Evolutionary conservation across 2,888 invertebrate species (phyloP).

Genomic region (Acrobasis consociella): DNA sequence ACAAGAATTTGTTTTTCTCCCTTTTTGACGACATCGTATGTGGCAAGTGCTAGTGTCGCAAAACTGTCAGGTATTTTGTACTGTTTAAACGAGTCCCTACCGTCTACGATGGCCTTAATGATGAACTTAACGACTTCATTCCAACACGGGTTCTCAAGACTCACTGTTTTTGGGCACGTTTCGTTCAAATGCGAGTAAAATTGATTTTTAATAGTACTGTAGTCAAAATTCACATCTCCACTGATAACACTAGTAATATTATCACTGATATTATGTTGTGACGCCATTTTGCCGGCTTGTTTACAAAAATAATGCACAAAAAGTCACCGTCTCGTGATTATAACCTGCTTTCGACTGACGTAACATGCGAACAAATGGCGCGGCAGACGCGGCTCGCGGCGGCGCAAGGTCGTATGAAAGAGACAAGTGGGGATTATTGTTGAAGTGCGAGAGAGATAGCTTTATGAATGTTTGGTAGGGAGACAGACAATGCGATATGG

Average conservation of each 20-base stretch:
- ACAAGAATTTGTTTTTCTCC: neutral
- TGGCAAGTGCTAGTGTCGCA: neutral
- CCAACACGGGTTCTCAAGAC: constrained; percentile 2
- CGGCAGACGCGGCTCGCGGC: neutral
- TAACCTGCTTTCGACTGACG: too few species aligned
- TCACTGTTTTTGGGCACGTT: neutral
- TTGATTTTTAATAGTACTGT: neutral
- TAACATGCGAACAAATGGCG: neutral
- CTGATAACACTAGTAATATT: neutral
- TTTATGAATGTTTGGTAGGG: neutral
- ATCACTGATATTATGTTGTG: neutral
- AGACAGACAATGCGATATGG: neutral
- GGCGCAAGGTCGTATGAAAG: neutral
- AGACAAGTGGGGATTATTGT: neutral
- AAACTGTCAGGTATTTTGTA: neutral
- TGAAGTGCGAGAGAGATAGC: neutral
- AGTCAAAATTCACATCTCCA: neutral
- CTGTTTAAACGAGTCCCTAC: neutral
- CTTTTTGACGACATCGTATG: neutral
- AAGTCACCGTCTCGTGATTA: neutral
- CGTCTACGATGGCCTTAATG: neutral
- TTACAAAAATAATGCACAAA: neutral
- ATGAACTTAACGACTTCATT: neutral
- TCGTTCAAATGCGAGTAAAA: neutral
- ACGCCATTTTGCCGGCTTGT: constrained; percentile 4